Percentiles rank a stretch among this genome's conserved stretches.
Evolutionary conservation across 2,113 vertebrate species (phyloP).

Genomic region (Melozone crissalis): DNA sequence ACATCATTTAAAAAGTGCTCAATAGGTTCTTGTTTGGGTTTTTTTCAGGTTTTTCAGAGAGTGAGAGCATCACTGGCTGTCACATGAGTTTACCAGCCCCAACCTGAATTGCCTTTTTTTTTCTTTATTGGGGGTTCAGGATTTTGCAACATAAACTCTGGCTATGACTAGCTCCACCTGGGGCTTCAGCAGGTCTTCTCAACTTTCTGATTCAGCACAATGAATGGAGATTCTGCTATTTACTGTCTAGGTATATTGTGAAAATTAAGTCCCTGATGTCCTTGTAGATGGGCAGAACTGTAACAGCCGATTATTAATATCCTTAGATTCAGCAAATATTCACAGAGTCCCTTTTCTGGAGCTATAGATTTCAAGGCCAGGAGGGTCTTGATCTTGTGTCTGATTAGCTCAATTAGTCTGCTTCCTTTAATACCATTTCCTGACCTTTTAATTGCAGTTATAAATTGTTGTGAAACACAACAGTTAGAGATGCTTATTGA

Average conservation of each 20-base stretch:
- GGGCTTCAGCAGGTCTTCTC: neutral
- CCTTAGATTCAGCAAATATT: conserved; percentile 7
- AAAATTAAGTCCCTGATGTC: neutral
- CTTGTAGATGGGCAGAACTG: neutral
- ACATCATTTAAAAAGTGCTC: neutral
- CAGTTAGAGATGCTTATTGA: neutral
- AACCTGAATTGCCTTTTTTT: neutral
- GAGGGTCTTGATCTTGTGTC: conserved; percentile 20
- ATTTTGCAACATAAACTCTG: neutral
- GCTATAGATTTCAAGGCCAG: conserved; percentile 20
- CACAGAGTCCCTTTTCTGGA: neutral
- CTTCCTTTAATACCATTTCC: conserved; percentile 58
- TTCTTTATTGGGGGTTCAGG: neutral
- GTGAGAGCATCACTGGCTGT: neutral
- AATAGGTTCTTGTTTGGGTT: neutral
- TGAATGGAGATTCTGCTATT: neutral
- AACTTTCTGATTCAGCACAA: neutral
- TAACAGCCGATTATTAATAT: neutral
- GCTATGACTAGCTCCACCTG: neutral
- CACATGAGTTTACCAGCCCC: neutral
- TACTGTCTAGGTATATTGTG: neutral
- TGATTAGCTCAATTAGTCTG: conserved; percentile 65
- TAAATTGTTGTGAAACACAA: conserved; percentile 43
- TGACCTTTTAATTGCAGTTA: conserved; percentile 63
- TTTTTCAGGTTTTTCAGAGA: neutral